Percentiles rank a stretch among this genome's conserved stretches.
These are phyloP conservation scores for Patagioenas fasciata DNA, from an alignment of 2,113 vertebrate species.

Conservation along the genomic window DNA sequence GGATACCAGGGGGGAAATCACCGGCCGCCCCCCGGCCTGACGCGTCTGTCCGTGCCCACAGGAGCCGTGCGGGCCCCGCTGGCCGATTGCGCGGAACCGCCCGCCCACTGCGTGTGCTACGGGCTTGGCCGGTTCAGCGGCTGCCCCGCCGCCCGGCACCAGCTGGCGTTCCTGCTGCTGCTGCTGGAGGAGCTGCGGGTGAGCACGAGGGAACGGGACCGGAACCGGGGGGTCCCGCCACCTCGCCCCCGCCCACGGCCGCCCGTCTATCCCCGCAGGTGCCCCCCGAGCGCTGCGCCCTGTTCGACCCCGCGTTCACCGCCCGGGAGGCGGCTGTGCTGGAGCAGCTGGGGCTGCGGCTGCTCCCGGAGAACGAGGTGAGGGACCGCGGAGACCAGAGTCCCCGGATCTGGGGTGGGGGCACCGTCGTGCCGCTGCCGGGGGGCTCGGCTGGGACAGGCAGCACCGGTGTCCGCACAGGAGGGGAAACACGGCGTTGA, in stretches of 20 bases:
- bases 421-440: too few species aligned
- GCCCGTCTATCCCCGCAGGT: constrained; percentile 48
- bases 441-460: not conserved
- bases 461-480: constrained; percentile 54
- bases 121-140: constrained; percentile 87
- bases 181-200: constrained; percentile 86
- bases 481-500: constrained; percentile 81
- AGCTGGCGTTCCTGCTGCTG: constrained; percentile 88
- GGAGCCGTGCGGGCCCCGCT: not conserved
- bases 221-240: rapidly evolving
- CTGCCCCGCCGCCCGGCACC: constrained; percentile 79
- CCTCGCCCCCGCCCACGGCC: not conserved
- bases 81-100: not conserved
- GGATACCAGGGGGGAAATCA: too few species aligned
- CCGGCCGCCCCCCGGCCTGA: not conserved
- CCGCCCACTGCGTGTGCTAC: constrained; percentile 81
- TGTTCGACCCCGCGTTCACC: constrained; percentile 90
- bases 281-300: constrained; percentile 55
- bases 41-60: not conserved
- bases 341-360: constrained; percentile 75
- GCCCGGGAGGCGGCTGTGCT: constrained; percentile 76
- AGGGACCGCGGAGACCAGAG: too few species aligned
- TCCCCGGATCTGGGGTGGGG: too few species aligned
- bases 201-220: not conserved
- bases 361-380: constrained; percentile 90